Conservation (phyloP, 2,888 invertebrate species). For the Acrobasis consociella region DNA sequence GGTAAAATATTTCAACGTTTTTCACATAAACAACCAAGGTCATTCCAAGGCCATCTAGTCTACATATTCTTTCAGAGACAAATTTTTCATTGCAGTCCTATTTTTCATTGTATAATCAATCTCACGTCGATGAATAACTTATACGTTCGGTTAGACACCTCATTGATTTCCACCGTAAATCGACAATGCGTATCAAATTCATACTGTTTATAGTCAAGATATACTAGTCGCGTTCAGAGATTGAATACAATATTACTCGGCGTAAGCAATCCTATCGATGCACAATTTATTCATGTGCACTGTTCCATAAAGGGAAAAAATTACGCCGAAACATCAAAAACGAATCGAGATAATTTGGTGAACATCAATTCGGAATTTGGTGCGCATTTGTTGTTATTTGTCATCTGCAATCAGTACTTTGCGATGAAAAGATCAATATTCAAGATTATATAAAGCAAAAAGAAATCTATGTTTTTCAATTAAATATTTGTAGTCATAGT, state of each 20-base stretch:
- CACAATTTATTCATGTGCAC: constrained; percentile 3
- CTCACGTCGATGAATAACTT: neutral
- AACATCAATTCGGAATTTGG: neutral
- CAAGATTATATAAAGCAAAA: neutral
- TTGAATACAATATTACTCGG: neutral
- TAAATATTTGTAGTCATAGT: neutral
- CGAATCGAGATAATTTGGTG: neutral
- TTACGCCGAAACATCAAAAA: neutral
- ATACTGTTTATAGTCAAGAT: neutral
- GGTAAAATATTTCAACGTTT: too few species aligned
- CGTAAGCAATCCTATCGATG: neutral
- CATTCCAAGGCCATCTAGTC: too few species aligned
- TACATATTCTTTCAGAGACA: neutral
- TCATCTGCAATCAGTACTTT: neutral
- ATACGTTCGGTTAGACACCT: neutral
- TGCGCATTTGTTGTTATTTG: neutral
- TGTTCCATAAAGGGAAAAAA: neutral
- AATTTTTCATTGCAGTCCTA: neutral
- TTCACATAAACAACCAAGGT: too few species aligned
- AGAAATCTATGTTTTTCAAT: neutral
- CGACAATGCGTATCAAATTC: neutral
- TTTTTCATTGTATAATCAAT: neutral
- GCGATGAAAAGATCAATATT: neutral
- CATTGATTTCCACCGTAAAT: neutral
- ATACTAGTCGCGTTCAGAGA: neutral